Evolutionary conservation across 2,888 invertebrate genomes (phyloP), one percentile per base, ranked within the genome.

Genomic region (Epirrita christyi): DNA sequence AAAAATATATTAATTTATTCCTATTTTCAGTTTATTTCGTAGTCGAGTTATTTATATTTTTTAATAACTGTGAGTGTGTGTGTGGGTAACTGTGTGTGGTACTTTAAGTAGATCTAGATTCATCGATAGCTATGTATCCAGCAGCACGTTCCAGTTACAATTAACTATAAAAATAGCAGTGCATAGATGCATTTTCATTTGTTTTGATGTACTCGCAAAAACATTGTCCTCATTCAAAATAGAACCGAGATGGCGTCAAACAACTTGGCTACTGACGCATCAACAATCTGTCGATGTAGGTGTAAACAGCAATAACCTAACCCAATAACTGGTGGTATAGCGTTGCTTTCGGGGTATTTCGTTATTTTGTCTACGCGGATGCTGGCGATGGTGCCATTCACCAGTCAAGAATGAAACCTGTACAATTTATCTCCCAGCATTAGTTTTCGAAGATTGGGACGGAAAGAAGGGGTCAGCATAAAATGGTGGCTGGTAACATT

Each of bases 281-380:
- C 87, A 90, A 89, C 88, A 89, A 78, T 58, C 78, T 78, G 75
- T 81, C 86, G 80, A 84, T 81, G 76, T 73, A 73, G 72, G 72
- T 80, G 80, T 86, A 90, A 91, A 90, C 85, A 89, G 73, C 77
- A 84, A 88, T 88, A 91, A 91, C 91, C 91, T 91, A 86, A 89
- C 91, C 88, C 91, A 91, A 90, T 89, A 91, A 88, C 85, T 72
- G 76, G 72, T 80, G 81, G 73, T 81, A 85, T 86, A 89, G 85
- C 83, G 79, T 91, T 87, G 90, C 91, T 87, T 91, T 91, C 91
- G 86, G 83, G 76, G 89, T 91, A 90, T 86, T 90, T 83, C 85
- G 80, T 85, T 92, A 91, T 92, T 92, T 91, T 92, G 91, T 91
- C 91, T 91, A 90, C 91, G 85, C 83, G 88, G 88, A 89, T 88